Evolutionary conservation across 2,113 vertebrate genomes (phyloP), one percentile per base, ranked within the genome.

Genomic region (Vanacampus margaritifer): DNA sequence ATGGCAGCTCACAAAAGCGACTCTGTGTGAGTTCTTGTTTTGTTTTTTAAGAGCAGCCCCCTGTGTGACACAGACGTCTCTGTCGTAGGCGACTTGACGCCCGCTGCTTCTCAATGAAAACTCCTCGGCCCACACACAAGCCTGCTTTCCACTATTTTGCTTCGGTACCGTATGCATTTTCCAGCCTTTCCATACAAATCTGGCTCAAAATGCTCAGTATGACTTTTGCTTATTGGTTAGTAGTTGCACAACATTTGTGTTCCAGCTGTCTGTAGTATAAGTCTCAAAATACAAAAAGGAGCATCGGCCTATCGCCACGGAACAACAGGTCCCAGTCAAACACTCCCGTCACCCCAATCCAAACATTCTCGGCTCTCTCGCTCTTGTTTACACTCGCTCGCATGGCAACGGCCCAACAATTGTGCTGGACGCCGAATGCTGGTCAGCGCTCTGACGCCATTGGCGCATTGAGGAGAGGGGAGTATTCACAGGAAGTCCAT

Each of bases 401-500:
- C 79, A 67, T 69, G 76, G 81, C 76, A 46, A 73, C 60, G 0
- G 54, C 57, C 78, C 80, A 68, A 65, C 76, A 32, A 46, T 60
- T 65, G 74, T 69, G 64, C 69, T 28, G 71, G 68, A 64, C 28
- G 21, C 74, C 10, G 51, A 24, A 73, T 13, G 75, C 6, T 6
- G 67, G 64, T 71, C 72, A 46, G 71, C 6, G 48, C 70, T 5
- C 39, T 57, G 39, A 60, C 66, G 54, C 68, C 74, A 79, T 80
- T 80, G 81, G 79, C 64, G 65, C 67, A 51, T 53, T 68, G 69
- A 39, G 68, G 68, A 72, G 45, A 6, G 56, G 41, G 72, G 71
- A 24, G 0, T 48, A 62, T 70, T 35, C 45, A 70, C 81, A 81
- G 81, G 77, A 80, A 80, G 84, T 80, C 79, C 58, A 80, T 82